phyloP scores from a whole-genome alignment of 2,888 invertebrate species.

The Napeogenes inachia region DNA sequence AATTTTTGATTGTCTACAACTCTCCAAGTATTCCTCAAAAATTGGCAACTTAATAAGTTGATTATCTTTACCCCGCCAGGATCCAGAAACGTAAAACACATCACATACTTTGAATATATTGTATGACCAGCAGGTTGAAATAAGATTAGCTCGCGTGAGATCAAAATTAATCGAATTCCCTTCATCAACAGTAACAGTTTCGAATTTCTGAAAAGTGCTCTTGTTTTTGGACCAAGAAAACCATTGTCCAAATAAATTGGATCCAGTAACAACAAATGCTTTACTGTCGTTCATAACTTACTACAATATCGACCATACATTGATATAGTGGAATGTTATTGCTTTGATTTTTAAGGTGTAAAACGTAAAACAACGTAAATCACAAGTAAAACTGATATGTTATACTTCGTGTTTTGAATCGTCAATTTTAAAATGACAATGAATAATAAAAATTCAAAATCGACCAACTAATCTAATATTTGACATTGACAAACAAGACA shows the following conservation, averaged over 20 bases:
- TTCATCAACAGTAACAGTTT: constrained; percentile 28
- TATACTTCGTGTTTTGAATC: no score
- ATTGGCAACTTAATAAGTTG: constrained; percentile 42
- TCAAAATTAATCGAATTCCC: constrained; percentile 30
- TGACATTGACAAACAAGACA: no score
- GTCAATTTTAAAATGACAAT: no score
- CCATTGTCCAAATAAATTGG: constrained; percentile 70
- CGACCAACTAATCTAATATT: no score
- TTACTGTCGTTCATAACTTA: constrained; percentile 15
- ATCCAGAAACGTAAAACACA: constrained; percentile 52
- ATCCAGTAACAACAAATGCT: constrained; percentile 54
- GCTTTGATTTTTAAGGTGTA: no score
- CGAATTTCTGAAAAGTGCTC: constrained; percentile 43
- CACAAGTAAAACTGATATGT: no score
- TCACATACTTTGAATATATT: constrained; percentile 51
- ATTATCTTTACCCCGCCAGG: constrained; percentile 46
- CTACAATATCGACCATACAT: neutral
- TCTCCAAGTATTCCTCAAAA: constrained; percentile 39
- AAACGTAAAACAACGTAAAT: no score
- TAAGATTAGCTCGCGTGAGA: constrained; percentile 36
- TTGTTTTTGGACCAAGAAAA: constrained; percentile 32
- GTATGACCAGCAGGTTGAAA: constrained; percentile 60
- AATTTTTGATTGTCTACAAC: constrained; percentile 30
- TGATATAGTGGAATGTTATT: constrained; percentile 5
- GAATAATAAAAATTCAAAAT: no score